phyloP scores from a whole-genome alignment of 2,113 vertebrate genomes.

The Platysternon megacephalum region DNA sequence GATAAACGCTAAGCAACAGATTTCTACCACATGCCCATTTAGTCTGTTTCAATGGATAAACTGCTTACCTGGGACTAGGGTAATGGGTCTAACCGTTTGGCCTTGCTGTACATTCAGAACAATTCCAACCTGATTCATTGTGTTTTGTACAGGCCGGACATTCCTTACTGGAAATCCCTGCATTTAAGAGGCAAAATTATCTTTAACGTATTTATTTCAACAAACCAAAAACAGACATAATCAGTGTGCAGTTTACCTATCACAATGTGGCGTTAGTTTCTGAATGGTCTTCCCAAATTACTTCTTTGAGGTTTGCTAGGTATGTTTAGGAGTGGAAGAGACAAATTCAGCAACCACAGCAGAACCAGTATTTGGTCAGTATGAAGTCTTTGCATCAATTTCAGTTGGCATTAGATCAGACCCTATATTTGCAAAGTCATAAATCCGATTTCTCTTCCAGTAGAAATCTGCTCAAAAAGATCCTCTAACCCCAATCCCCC shows the following conservation, averaged over 20 bases:
- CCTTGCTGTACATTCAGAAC: conserved; percentile 92
- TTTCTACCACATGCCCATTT: accelerated
- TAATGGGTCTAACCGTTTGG: conserved; percentile 91
- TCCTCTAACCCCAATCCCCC: background rate
- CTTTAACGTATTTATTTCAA: background rate
- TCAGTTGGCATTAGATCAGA: background rate
- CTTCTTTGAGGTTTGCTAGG: background rate
- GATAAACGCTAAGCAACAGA: background rate
- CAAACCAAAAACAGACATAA: background rate
- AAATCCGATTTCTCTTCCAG: background rate
- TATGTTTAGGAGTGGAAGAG: background rate
- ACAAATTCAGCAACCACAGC: background rate
- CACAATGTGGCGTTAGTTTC: background rate
- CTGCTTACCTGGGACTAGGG: conserved; percentile 87
- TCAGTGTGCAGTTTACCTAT: background rate
- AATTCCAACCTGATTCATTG: conserved; percentile 88
- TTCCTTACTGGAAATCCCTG: conserved; percentile 91
- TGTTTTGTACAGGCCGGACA: conserved; percentile 84
- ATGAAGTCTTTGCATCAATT: background rate
- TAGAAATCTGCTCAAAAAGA: background rate
- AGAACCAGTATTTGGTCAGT: background rate
- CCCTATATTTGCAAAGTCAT: background rate
- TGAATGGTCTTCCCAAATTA: background rate
- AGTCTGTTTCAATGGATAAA: background rate
- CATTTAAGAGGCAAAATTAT: conserved; percentile 26